Base-by-base conservation (phyloP, 2,888 invertebrate species). In the Cryptocheilus praepositus region DNA sequence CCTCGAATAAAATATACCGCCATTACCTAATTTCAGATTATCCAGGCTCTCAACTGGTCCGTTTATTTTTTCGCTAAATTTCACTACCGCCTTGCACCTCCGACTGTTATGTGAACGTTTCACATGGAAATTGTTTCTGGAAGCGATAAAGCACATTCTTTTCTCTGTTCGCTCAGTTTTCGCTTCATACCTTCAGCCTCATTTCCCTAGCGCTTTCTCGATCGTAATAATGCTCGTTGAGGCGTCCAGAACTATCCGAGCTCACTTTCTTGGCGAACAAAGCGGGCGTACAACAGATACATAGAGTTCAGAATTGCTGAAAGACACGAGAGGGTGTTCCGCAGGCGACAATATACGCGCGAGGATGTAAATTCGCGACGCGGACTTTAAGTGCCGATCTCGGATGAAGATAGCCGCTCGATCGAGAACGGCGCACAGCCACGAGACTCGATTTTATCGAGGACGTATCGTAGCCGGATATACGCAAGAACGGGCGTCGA, bases 401-500 rank as follows among this genome's bases (percentile, higher is more conserved):
- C 61, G 72, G 62, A 68, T 72, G 70, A 76, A 80, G 79, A 79
- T 80, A 80, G 66, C 22, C 62, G 58, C 44, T 21, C 54, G 61
- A 68, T 70, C 68, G 70, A 36, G 36, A 36, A 44, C 55, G 64
- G 57, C 54, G 67, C 69, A 66, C 55, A 11, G 70, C 70, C 69
- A 69, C 69, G 73, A 70, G 68, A 53, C 49, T 54, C 67, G 77
- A 79, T 80, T 77, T 80, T 77, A 80, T 80, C 74, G 65, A 44
- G 49, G 60, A 69, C 61, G 67, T 76, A 77, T 73, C 74, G 67
- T 51, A 52, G 66, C 64, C 18, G 59, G 74, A 76, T 73, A 73
- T 74, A 66, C 64, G 69, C 15, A 43, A 53, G 69, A 71, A 71
- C 46, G 60, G 51, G 62, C 64, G 70, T 67, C 61, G 74, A 75